Percentiles rank a stretch among this genome's conserved stretches.
Evolutionary conservation across 2,888 invertebrate genomes (phyloP).

Genomic region (Dolomedes plantarius): DNA sequence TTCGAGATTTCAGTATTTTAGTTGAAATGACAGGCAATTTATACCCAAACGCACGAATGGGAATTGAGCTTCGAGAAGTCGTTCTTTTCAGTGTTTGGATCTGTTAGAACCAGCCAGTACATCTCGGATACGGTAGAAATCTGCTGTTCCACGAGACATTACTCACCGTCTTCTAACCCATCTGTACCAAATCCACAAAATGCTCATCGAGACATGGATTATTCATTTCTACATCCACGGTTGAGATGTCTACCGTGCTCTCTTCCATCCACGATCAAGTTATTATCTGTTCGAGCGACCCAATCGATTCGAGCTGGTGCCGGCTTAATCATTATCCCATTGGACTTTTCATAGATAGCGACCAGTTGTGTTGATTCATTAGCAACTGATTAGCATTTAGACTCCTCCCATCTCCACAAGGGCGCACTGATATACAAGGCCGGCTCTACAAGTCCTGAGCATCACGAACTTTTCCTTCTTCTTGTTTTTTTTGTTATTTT

Average conservation of each 20-base stretch:
- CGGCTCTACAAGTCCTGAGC: neutral
- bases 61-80: too few relatives aligned
- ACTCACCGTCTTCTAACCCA: too few relatives aligned
- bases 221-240: neutral
- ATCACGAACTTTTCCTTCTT: neutral
- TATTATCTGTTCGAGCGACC: neutral
- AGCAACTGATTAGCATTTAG: slow-evolving; percentile 9
- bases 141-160: too few relatives aligned
- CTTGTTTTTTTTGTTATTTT: neutral
- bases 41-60: too few relatives aligned
- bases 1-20: too few relatives aligned
- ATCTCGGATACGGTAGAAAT: too few relatives aligned
- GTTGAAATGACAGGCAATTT: too few relatives aligned
- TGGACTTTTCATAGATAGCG: neutral
- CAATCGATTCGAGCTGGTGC: neutral
- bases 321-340: slow-evolving; percentile 4
- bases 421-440: neutral
- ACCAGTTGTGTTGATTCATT: slow-evolving; percentile 3
- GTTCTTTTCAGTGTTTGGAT: too few relatives aligned
- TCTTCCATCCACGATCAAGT: neutral
- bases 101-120: too few relatives aligned
- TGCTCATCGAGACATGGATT: neutral
- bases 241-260: neutral
- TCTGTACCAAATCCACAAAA: neutral
- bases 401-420: neutral